These are phyloP conservation scores for Upupa epops DNA, from an alignment of 2,113 vertebrate species.

Conservation along the genomic window DNA sequence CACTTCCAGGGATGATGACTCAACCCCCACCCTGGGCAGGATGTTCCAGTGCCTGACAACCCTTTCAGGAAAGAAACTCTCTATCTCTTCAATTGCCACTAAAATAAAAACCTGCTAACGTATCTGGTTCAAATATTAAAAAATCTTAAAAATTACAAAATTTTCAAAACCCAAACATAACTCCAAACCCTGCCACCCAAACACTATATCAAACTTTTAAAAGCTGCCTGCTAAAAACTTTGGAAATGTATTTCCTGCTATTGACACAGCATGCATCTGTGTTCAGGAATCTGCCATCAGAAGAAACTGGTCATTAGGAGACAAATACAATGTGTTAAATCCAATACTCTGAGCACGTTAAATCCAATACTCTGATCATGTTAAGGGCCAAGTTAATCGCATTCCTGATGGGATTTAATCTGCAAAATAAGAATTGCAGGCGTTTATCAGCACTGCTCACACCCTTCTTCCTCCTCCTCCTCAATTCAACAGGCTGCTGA, in stretches of 20 bases:
- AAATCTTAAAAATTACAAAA: no score
- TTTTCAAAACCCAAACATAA: background rate
- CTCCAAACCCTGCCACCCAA: background rate
- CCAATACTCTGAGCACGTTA: background rate
- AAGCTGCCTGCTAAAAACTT: background rate
- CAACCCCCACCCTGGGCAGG: no score
- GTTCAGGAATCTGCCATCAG: background rate
- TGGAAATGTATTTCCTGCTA: background rate
- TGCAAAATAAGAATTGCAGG: background rate
- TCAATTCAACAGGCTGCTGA: background rate
- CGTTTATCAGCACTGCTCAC: background rate
- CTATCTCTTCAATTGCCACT: background rate
- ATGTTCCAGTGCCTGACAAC: no score
- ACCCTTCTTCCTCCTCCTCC: background rate
- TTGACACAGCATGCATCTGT: background rate
- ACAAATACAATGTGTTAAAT: background rate
- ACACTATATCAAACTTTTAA: background rate
- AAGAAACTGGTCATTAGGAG: background rate
- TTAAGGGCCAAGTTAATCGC: conserved; percentile 5
- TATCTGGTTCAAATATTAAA: background rate
- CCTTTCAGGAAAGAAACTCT: background rate
- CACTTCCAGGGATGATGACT: no score
- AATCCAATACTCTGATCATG: background rate
- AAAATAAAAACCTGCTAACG: background rate
- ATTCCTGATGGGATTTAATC: background rate